These are phyloP conservation scores for Scaptomyza montana DNA, from an alignment of 1,140 invertebrate genomes.

Conservation along the genomic window DNA sequence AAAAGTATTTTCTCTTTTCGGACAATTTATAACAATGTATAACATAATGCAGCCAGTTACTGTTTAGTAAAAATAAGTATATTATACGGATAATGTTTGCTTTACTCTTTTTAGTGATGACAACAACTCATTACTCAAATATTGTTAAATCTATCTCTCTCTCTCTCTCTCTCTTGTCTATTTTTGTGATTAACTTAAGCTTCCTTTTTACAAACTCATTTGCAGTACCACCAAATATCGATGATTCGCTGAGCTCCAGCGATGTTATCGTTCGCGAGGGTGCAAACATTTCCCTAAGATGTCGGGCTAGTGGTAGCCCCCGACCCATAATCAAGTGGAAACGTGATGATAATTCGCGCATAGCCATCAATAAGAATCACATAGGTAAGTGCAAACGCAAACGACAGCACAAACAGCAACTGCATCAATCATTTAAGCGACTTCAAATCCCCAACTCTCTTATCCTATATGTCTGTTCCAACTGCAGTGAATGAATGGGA, in stretches of 20 bases:
- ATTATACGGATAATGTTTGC: too few species aligned
- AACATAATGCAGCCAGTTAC: too few species aligned
- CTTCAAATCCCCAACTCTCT: not conserved
- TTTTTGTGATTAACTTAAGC: not conserved
- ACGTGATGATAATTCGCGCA: constrained; percentile 92
- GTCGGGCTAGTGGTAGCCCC: constrained; percentile 94
- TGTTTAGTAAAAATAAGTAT: too few species aligned
- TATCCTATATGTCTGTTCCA: not conserved
- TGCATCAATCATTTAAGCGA: constrained; percentile 75
- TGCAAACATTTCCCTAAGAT: constrained; percentile 93
- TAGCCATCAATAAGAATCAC: constrained; percentile 92
- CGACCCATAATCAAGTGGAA: constrained; percentile 95
- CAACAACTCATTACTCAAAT: too few species aligned
- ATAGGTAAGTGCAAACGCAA: constrained; percentile 86
- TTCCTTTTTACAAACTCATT: not conserved
- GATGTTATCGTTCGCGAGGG: constrained; percentile 97
- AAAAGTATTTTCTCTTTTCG: too few species aligned
- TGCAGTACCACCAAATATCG: constrained; percentile 95
- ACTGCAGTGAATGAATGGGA: constrained; percentile 91
- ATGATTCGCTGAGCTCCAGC: constrained; percentile 94
- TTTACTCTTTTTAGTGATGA: too few species aligned
- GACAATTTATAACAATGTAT: too few species aligned
- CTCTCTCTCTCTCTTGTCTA: too few species aligned
- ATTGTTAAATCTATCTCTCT: too few species aligned
- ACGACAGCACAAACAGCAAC: constrained; percentile 11